phyloP scores from a whole-genome alignment of 1,140 invertebrate genomes.

The Pseudomyrmex pallidus region DNA sequence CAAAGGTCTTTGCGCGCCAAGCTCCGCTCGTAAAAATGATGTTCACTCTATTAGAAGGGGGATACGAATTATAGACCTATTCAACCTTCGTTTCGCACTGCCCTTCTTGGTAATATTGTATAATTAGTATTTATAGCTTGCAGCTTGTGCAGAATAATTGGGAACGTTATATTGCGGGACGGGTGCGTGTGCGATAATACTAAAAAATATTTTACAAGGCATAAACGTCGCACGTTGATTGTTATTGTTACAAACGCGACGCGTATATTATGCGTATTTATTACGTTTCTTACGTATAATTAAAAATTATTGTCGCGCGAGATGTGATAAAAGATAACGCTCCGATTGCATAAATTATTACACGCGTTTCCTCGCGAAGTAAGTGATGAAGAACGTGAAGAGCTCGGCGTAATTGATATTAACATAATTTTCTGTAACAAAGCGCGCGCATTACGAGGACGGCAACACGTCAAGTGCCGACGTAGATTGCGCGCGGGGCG shows the following conservation, averaged over 20 bases:
- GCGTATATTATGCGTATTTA: too few species aligned
- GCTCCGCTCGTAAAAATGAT: neutral
- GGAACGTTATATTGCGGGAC: neutral
- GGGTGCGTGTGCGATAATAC: neutral
- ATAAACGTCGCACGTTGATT: too few species aligned
- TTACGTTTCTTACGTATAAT: too few species aligned
- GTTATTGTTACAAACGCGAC: too few species aligned
- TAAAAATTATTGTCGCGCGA: too few species aligned
- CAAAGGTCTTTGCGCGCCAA: neutral
- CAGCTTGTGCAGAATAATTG: neutral
- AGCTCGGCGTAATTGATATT: slow-evolving; percentile 1
- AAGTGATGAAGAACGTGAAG: neutral
- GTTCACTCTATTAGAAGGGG: slow-evolving; percentile 20
- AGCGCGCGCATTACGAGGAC: neutral
- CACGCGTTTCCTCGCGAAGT: neutral
- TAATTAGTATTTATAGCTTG: slow-evolving; percentile 2
- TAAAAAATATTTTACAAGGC: neutral
- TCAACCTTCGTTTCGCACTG: neutral
- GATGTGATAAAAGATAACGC: too few species aligned
- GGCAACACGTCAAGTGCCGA: neutral
- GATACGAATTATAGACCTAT: neutral
- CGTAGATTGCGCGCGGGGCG: neutral
- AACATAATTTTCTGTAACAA: slow-evolving; percentile 39
- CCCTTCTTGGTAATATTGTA: slow-evolving; percentile 8
- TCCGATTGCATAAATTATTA: neutral